Percentiles rank a stretch among this genome's conserved stretches.
Conservation (phyloP, 2,888 invertebrate species). For the Caenorhabditis sp. region DNA sequence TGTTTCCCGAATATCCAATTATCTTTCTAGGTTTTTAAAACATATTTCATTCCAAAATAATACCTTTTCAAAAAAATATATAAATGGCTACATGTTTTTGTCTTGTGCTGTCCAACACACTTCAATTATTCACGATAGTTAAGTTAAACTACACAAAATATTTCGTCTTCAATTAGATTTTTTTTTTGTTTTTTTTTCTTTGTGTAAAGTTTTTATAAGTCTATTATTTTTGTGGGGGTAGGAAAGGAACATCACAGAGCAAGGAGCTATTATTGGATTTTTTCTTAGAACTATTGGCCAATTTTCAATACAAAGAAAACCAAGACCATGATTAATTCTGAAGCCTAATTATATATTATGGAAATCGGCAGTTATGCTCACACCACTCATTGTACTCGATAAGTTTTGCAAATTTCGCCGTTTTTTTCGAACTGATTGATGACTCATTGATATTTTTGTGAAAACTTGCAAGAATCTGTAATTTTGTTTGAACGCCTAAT, state of each 20-base stretch:
- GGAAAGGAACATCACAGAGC: not conserved
- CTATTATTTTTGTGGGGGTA: not conserved
- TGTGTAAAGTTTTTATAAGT: not conserved
- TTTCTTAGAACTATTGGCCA: too few species aligned
- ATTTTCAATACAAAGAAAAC: too few species aligned
- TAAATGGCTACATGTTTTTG: not conserved
- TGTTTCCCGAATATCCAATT: not conserved
- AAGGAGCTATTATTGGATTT: too few species aligned
- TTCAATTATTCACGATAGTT: slow-evolving; percentile 4
- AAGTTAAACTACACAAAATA: slow-evolving; percentile 1
- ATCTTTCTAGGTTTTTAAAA: not conserved
- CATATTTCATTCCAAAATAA: not conserved
- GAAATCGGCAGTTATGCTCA: too few species aligned
- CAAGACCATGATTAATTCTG: too few species aligned
- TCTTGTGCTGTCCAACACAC: not conserved
- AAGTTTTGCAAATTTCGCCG: too few species aligned
- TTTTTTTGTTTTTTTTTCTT: not conserved
- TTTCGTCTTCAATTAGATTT: not conserved
- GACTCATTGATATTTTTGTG: too few species aligned
- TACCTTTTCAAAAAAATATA: not conserved
- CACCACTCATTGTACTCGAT: too few species aligned
- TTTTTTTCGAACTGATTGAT: too few species aligned
- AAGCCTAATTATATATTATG: too few species aligned
- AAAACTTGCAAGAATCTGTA: too few species aligned
- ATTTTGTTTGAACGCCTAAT: too few species aligned